Base-by-base conservation (phyloP, 2,797 vertebrate genomes). In the Poeciliopsis paucimaculata region DNA sequence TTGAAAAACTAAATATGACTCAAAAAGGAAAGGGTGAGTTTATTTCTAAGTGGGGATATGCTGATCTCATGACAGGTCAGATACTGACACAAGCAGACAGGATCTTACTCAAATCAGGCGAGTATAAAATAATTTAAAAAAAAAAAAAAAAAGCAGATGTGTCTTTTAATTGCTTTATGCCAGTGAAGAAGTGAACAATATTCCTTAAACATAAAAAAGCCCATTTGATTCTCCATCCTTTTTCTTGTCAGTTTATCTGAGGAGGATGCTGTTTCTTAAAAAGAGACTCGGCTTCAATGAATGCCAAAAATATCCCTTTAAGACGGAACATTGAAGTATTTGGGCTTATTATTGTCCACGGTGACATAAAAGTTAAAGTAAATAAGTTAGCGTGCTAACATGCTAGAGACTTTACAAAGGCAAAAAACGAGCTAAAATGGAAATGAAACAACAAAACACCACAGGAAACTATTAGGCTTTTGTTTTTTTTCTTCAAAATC, bases 401-500 rank as follows among this genome's bases (percentile, higher is more conserved):
- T 9, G 36, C 9, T 18, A 23, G 3, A 39, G 3, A 39, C 34
- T 26, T 68, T 68, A 41, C 20, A 68, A 68, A 68, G 20, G 10
- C 20, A n/a, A 41, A 26, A 26, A 41, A 62, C 55, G 34, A n/a
- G 16, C n/a, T 20, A 34, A 18, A 11, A 16, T 16, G 6, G n/a
- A 28, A 64, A 64, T 16, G 8, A 49, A 11, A 4, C 39, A 51
- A 26, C 66, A 73, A 31, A 49, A 60, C 57, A 15, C 28, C 70
- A n/a, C 70, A 72, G 43, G 47, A 46, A 13, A 28, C 43, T 12
- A 43, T 43, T 8, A 26, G 51, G n/a, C 55, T 60, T 18, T 0
- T 53, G 75, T 89, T 57, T 53, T 76, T 89, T 94, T 94, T 94
- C 89, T 97, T 96, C 96, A 95, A 97, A 97, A 96, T 96, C 94